These are phyloP conservation scores for Dicaeum eximium DNA, from an alignment of 2,113 vertebrate species.

Conservation along the genomic window DNA sequence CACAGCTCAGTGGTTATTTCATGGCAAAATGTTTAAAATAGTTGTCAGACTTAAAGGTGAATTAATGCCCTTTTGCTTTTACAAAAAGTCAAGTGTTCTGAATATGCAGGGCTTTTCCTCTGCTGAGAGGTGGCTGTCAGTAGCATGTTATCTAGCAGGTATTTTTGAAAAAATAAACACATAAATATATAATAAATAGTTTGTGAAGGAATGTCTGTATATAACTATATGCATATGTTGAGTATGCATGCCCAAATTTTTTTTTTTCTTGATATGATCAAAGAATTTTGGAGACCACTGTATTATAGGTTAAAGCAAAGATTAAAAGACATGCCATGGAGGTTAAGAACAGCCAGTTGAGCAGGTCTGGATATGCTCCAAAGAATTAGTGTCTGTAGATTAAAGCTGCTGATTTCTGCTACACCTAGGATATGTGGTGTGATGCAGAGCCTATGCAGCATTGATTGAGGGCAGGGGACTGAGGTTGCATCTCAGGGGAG, in stretches of 20 bases:
- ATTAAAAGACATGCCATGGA: not conserved
- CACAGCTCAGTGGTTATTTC: not conserved
- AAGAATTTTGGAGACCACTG: not conserved
- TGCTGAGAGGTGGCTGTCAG: not conserved
- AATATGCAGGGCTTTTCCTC: not conserved
- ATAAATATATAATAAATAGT: not conserved
- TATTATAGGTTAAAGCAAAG: not conserved
- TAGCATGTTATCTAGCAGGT: not conserved
- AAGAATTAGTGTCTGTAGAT: not conserved
- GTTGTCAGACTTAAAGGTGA: not conserved
- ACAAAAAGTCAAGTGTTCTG: not conserved
- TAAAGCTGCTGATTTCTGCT: not conserved
- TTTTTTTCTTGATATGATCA: not conserved
- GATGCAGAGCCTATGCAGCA: accelerated
- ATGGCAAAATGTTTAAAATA: not conserved
- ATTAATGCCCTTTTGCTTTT: not conserved
- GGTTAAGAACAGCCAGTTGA: not conserved
- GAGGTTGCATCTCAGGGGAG: not conserved
- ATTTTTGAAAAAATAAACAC: not conserved
- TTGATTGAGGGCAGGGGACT: not conserved
- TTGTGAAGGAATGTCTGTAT: not conserved
- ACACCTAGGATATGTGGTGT: accelerated
- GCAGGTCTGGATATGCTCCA: not conserved
- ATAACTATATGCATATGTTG: not conserved
- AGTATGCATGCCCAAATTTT: not conserved